phyloP scores from a whole-genome alignment of 2,797 vertebrate genomes.

The Anguilla marmorata region DNA sequence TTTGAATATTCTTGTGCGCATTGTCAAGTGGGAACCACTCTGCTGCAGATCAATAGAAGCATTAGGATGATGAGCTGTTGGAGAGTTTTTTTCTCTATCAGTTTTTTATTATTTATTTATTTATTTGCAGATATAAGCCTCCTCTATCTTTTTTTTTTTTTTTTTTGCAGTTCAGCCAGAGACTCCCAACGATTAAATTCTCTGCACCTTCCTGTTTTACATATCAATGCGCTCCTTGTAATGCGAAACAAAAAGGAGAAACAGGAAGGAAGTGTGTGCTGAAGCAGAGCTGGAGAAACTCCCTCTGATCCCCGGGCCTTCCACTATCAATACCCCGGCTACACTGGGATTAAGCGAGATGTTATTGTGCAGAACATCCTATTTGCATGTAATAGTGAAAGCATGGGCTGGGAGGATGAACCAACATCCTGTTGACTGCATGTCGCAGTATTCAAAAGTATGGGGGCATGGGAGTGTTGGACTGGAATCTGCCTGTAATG shows the following conservation, averaged over 20 bases:
- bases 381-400: constrained; percentile 24
- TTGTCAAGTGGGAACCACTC: constrained; percentile 54
- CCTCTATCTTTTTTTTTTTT: constrained; percentile 28
- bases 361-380: constrained; percentile 10
- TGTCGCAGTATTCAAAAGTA: neutral
- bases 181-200: constrained; percentile 56
- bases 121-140: constrained; percentile 47
- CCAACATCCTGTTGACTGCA: neutral
- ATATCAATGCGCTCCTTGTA: constrained; percentile 47
- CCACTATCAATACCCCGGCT: constrained; percentile 3
- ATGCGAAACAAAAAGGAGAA: constrained; percentile 37
- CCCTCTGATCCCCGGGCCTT: constrained; percentile 30
- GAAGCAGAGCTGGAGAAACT: constrained; percentile 41
- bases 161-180: constrained; percentile 56
- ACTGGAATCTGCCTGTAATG: neutral
- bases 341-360: constrained; percentile 20
- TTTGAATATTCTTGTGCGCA: constrained; percentile 61
- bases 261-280: constrained; percentile 5
- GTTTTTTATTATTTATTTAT: neutral
- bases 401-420: constrained; percentile 14
- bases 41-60: constrained; percentile 65
- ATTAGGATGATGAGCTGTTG: constrained; percentile 65
- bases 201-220: constrained; percentile 40
- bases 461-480: neutral
- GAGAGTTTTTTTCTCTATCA: constrained; percentile 47